Evolutionary conservation across 2,888 invertebrate genomes (phyloP), one percentile per base, ranked within the genome.

Genomic region (Mythimna vitellina): DNA sequence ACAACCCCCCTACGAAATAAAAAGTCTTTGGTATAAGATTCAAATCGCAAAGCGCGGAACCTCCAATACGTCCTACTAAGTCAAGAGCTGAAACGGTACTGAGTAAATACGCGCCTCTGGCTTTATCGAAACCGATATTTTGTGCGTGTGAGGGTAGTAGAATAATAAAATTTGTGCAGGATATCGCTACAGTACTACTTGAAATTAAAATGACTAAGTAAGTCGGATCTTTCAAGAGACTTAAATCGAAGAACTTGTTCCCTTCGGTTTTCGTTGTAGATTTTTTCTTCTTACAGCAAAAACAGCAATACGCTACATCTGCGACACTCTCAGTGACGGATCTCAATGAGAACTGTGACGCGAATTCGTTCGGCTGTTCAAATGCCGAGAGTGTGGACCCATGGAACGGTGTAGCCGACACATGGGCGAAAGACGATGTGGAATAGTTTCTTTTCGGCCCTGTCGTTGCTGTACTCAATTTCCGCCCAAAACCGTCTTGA

Each of bases 151-250:
- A 97, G 3, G 98, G 98, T 81, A 98, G 93, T 2, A 98, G 89
- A 54, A 98, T 98, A n/a, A 98, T 97, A 85, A 98, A 98, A 91
- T 98, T 98, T 0, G 98, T 98, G 83, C 98, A 98, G 46, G 98
- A 98, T 73, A 98, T 98, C 6, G 98, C 98, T 61, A 98, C 98
- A 0, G 98, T 98, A 61, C 98, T 98, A 87, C 98, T 98, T 0
- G 98, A 98, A 74, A 98, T 97, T 10, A 98, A 91, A 67, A 98
- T 98, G 0, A 98, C 97, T 67, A 98, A 95, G 87, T 98, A 98
- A 29, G 98, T 96, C 0, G 98, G 98, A 89, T 98, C 98, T 75
- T 94, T 97, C 0, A 98, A 91, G 0, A 98, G 93, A 1, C 97
- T 96, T 3, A 98, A 89, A 87, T 98, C 98, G 84, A 98, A 98